Base-by-base conservation (phyloP, 2,888 invertebrate genomes). In the Eupithecia abbreviata region DNA sequence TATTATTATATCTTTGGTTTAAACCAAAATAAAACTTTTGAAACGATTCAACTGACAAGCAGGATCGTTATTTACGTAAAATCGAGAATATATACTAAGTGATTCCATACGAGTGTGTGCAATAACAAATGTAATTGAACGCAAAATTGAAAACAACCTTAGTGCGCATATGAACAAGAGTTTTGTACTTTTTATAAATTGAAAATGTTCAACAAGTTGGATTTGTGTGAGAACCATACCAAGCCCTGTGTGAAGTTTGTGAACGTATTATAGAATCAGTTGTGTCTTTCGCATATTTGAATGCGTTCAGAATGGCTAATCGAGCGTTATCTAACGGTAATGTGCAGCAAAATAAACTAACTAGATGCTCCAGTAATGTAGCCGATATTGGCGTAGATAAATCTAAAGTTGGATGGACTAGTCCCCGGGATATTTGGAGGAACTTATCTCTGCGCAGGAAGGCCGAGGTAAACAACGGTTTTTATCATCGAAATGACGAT, bases 371-470 rank as follows among this genome's bases (percentile, higher is more conserved):
- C 41, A 95, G 95, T 84, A 93, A 90, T 84, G 95, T 94, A 76
- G 91, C 90, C 80, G 94, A 94, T 84, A 89, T 88, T 85, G 90
- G 84, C 73, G 82, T 87, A 82, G 94, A 94, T 87, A 95, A 93
- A 89, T 81, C 91, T 80, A 95, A 94, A 89, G 90, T 90, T 82
- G 94, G 93, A 82, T 95, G 95, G 95, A 92, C 91, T 42, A 94
- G 94, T 88, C 95, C 95, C 66, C 90, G 95, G 68, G 95, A 95
- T 80, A 93, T 95, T 86, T 95, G 95, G 95, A 90, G 95, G 82
- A 95, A 95, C 82, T 90, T 95, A 80, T 95, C 95, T 58, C 84
- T 95, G 81, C 90, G 95, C 77, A 91, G 94, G 84, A 95, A 94
- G 85, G 92, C 91, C 12, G 94, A 95, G 95, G 95, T 95, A 83